Percentiles rank a stretch among this genome's conserved stretches.
Evolutionary conservation across 53 echinoderm and acorn worm species (phyloP).

Genomic region (Arbacia lixula): DNA sequence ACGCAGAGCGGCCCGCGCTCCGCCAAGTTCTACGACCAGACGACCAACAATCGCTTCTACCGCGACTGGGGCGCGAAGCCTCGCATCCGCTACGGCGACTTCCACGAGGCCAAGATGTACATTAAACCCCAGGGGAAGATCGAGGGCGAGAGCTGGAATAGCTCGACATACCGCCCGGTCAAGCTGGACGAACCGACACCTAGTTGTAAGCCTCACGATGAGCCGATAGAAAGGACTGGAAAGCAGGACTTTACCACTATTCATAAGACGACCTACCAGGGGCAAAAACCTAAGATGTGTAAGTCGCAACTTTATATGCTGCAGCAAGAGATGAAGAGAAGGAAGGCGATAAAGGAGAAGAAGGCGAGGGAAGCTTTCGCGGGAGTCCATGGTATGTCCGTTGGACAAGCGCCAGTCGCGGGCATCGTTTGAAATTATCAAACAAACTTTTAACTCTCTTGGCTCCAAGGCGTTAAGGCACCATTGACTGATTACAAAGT

Average conservation of each 20-base stretch:
- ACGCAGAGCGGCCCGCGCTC: slow-evolving; percentile 70
- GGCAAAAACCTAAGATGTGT: slow-evolving; percentile 74
- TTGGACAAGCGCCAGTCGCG: no score
- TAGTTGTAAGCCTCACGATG: slow-evolving; percentile 63
- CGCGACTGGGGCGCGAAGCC: slow-evolving; percentile 91
- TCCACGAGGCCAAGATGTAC: slow-evolving; percentile 87
- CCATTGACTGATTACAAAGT: no score
- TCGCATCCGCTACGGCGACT: slow-evolving; percentile 87
- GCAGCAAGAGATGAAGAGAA: slow-evolving; percentile 76
- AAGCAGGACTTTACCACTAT: slow-evolving; percentile 89
- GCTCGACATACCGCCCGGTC: slow-evolving; percentile 58
- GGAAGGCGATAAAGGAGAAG: slow-evolving; percentile 50
- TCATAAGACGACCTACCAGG: slow-evolving; percentile 86
- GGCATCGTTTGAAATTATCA: no score
- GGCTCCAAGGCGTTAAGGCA: no score
- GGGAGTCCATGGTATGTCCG: no score
- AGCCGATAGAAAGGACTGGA: slow-evolving; percentile 51
- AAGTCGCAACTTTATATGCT: slow-evolving; percentile 79
- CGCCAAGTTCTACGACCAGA: slow-evolving; percentile 90
- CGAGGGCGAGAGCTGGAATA: slow-evolving; percentile 73
- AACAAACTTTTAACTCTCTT: no score
- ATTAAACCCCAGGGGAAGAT: slow-evolving; percentile 74
- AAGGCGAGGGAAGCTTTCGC: not conserved
- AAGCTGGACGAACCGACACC: slow-evolving; percentile 61
- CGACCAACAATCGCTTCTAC: slow-evolving; percentile 94